Base-by-base conservation (phyloP, 1,140 invertebrate genomes). In the Zaprionus ghesquierei region DNA sequence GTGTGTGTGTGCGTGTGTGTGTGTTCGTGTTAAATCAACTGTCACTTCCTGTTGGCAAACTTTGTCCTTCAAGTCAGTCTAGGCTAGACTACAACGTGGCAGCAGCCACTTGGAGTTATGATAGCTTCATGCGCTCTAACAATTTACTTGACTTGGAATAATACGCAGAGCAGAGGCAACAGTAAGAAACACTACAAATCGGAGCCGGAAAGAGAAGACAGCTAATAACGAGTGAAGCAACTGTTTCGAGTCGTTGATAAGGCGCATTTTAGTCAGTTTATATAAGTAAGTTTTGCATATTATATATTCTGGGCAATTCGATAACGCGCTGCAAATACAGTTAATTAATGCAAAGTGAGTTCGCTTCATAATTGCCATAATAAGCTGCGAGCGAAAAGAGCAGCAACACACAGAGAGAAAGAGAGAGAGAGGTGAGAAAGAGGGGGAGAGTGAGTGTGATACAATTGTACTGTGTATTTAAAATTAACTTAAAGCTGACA, bases 1-100 rank as follows among this genome's bases (percentile, higher is more conserved):
- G 56, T 61, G 10, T 41, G 27, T 61, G 8, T 58, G 56, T 29
- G 41, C 6, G 44, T 65, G 60, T 51, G 18, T 22, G 50, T 56
- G 70, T 65, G 46, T 68, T 68, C 75, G 84, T 86, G 82, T 89
- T 86, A 86, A 86, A 86, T 86, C 82, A 86, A 87, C 82, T 87
- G 82, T 89, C 82, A 86, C 75, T 86, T 86, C 82, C 84, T 89
- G 84, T 73, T 65, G 84, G 76, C 76, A 86, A 86, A 86, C 71
- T 86, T 86, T 73, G 75, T 79, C 84, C 84, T 87, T 71, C 70
- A 27, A 74, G 15, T n/a, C 44, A 51, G 59, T 20, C 56, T 20
- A 29, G 23, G 41, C 44, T 6, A 29, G 55, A 59, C 51, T 60
- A 75, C 25, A 27, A 49, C 50, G 66, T 10, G 25, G 55, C 18